Conservation (phyloP, 2,888 invertebrate species). For the Creontiades dilutus region DNA sequence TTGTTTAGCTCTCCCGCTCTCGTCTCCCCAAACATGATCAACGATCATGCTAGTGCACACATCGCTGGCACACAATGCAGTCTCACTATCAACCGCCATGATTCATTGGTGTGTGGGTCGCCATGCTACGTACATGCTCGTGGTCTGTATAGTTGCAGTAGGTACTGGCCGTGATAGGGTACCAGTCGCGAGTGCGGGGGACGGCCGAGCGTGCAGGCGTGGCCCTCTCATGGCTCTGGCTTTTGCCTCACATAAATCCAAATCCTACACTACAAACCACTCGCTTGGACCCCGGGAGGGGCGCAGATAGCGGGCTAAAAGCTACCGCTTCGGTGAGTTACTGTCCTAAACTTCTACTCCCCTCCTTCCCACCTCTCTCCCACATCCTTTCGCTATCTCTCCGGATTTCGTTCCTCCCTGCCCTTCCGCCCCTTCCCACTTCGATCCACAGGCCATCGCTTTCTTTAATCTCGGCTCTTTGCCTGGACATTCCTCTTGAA, state of each 20-base stretch:
- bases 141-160: constrained; percentile 1
- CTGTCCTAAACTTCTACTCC: constrained; percentile 30
- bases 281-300: constrained; percentile 41
- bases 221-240: constrained; percentile 52
- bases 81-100: background rate
- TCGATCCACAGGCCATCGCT: constrained; percentile 49
- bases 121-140: background rate
- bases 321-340: constrained; percentile 63
- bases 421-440: background rate
- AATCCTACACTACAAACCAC: constrained; percentile 65
- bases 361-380: background rate
- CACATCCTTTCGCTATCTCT: constrained; percentile 52
- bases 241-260: constrained; percentile 57
- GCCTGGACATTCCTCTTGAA: constrained; percentile 47
- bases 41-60: background rate
- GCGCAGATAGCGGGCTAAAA: constrained; percentile 62
- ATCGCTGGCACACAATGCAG: background rate
- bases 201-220: constrained; percentile 56
- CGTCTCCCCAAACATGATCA: too few species aligned
- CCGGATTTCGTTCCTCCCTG: constrained; percentile 35
- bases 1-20: too few species aligned
- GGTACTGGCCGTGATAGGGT: background rate
- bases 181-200: constrained; percentile 19
- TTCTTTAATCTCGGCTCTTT: constrained; percentile 65
- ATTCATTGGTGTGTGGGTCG: background rate